Evolutionary conservation across 2,888 invertebrate genomes (phyloP).

Genomic region (Auanema sp.): DNA sequence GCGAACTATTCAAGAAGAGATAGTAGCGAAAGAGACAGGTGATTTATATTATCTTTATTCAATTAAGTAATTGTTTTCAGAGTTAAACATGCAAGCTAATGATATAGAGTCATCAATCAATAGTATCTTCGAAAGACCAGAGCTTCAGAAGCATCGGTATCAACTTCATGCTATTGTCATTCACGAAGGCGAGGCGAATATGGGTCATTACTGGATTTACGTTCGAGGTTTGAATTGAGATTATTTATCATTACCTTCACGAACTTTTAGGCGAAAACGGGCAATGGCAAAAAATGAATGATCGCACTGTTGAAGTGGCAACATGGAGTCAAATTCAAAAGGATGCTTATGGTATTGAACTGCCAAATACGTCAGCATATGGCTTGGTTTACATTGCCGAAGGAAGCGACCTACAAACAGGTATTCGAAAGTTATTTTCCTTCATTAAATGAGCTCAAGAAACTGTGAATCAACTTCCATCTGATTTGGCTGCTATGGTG

Average conservation of each 20-base stretch:
- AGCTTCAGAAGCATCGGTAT: slow-evolving; percentile 24
- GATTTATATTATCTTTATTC: no score
- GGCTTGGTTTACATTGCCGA: no score
- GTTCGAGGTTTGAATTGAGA: slow-evolving; percentile 11
- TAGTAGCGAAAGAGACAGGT: no score
- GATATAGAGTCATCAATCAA: neutral
- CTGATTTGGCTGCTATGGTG: no score
- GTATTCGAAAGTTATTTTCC: no score
- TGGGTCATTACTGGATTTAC: slow-evolving; percentile 38
- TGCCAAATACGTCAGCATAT: no score
- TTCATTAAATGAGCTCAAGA: no score
- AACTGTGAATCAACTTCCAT: no score
- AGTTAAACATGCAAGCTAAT: no score
- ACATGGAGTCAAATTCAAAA: slow-evolving; percentile 10
- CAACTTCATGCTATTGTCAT: slow-evolving; percentile 27
- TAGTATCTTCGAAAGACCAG: slow-evolving; percentile 14
- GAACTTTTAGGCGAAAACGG: neutral
- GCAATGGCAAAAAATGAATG: slow-evolving; percentile 20
- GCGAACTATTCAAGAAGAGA: no score
- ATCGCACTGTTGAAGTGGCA: slow-evolving; percentile 12
- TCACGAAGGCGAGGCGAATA: slow-evolving; percentile 30
- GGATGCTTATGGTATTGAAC: slow-evolving; percentile 14
- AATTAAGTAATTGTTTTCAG: no score
- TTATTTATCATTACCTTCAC: neutral
- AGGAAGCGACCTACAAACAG: no score